Evolutionary conservation across 2,113 vertebrate species (phyloP).

Genomic region (Sceloporus undulatus): DNA sequence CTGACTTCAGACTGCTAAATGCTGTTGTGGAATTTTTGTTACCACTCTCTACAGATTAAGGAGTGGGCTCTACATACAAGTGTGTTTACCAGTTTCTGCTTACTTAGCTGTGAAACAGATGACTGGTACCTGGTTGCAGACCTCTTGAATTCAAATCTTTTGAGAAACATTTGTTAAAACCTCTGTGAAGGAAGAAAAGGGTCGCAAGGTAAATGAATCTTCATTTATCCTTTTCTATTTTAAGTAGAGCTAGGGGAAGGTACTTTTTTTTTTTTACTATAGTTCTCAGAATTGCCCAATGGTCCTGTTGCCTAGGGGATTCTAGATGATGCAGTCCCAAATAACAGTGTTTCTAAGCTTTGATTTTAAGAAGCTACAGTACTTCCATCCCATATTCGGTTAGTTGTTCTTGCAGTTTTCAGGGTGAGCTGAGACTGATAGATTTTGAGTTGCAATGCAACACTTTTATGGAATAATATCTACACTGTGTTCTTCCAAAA

Average conservation of each 20-base stretch:
- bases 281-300: too few species aligned
- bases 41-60: too few species aligned
- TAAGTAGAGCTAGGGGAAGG: background rate
- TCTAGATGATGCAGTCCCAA: background rate
- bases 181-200: background rate
- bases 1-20: background rate
- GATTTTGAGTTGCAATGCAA: background rate
- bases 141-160: background rate
- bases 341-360: background rate
- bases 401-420: background rate
- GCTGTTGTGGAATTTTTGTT: background rate
- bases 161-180: background rate
- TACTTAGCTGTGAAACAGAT: background rate
- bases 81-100: too few species aligned
- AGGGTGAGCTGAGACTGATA: background rate
- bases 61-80: too few species aligned
- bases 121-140: background rate
- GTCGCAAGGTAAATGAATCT: background rate
- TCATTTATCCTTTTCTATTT: background rate
- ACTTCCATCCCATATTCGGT: background rate
- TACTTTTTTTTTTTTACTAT: too few species aligned
- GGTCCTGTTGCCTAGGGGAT: too few species aligned
- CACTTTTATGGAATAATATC: constrained; percentile 15
- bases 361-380: background rate
- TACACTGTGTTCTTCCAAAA: constrained; percentile 33